Percentiles rank a stretch among this genome's conserved stretches.
These are phyloP conservation scores for Caenorhabditis inopinata DNA, from an alignment of 1,140 invertebrate species.

Conservation along the genomic window DNA sequence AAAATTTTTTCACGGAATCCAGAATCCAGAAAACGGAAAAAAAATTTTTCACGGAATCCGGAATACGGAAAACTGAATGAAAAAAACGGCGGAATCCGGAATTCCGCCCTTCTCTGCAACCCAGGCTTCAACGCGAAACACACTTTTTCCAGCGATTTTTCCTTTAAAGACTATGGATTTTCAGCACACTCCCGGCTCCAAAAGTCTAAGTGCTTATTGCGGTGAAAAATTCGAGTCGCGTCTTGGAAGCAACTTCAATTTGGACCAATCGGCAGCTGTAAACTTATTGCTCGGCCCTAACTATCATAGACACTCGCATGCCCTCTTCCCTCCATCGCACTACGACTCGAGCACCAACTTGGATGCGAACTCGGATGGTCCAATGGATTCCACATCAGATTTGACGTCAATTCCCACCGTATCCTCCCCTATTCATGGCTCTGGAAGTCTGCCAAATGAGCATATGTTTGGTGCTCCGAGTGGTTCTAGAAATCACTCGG, in stretches of 20 bases:
- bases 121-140: no score
- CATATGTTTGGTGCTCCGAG: background rate
- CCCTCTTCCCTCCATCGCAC: background rate
- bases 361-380: background rate
- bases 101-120: no score
- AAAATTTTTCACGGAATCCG: no score
- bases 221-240: slow-evolving; percentile 8
- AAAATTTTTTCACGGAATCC: no score
- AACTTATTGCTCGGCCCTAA: background rate
- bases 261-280: background rate
- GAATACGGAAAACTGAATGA: no score
- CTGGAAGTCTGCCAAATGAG: background rate
- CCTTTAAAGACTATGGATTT: background rate
- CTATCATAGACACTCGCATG: background rate
- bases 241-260: slow-evolving; percentile 24
- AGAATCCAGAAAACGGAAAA: no score
- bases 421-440: background rate
- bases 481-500: background rate
- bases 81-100: no score
- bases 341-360: background rate
- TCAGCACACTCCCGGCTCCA: background rate
- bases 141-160: no score
- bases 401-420: background rate
- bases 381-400: no score
- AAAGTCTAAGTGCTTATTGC: background rate